A percentile compares a stretch with the other conserved stretches of the same genome.
phyloP scores from a whole-genome alignment of 35 echinoderm and acorn worm species.

The Ophioderma brevispina region DNA sequence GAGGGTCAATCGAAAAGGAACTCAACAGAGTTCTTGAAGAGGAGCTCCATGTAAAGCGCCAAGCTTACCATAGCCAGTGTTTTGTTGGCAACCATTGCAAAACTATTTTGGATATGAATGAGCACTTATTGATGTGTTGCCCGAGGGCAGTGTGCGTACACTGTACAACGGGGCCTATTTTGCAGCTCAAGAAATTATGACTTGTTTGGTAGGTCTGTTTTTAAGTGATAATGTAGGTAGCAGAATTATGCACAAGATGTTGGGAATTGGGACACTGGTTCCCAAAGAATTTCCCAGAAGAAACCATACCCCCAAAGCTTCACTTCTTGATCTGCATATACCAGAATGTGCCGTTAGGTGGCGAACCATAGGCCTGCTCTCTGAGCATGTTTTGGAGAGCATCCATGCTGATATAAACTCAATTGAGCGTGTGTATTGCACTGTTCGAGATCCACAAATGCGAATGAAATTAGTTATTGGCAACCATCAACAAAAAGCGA shows the following conservation, averaged over 20 bases:
- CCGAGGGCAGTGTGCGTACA: neutral
- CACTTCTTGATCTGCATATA: slow-evolving; percentile 25
- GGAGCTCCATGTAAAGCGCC: neutral
- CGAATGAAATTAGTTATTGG: slow-evolving; percentile 3
- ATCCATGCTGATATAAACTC: slow-evolving; percentile 45
- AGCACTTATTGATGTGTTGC: neutral
- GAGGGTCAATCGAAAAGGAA: neutral
- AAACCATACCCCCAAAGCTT: slow-evolving; percentile 23
- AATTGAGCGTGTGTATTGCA: slow-evolving; percentile 18
- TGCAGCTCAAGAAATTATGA: slow-evolving; percentile 16
- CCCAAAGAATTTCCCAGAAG: slow-evolving; percentile 13
- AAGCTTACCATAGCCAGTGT: slow-evolving; percentile 9
- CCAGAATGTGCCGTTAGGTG: slow-evolving; percentile 36
- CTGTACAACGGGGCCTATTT: slow-evolving; percentile 12
- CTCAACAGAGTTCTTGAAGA: neutral
- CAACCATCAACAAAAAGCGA: slow-evolving; percentile 18
- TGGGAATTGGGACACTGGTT: slow-evolving; percentile 33
- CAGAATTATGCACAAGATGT: slow-evolving; percentile 29
- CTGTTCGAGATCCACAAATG: slow-evolving; percentile 12
- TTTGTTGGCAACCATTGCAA: neutral
- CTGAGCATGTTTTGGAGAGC: slow-evolving; percentile 45
- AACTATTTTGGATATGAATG: neutral
- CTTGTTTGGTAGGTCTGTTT: slow-evolving; percentile 20
- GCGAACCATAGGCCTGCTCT: slow-evolving; percentile 35
- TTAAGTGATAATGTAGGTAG: slow-evolving; percentile 11